Base-by-base conservation (phyloP, 2,113 vertebrate species). In the Seriola aureovittata region DNA sequence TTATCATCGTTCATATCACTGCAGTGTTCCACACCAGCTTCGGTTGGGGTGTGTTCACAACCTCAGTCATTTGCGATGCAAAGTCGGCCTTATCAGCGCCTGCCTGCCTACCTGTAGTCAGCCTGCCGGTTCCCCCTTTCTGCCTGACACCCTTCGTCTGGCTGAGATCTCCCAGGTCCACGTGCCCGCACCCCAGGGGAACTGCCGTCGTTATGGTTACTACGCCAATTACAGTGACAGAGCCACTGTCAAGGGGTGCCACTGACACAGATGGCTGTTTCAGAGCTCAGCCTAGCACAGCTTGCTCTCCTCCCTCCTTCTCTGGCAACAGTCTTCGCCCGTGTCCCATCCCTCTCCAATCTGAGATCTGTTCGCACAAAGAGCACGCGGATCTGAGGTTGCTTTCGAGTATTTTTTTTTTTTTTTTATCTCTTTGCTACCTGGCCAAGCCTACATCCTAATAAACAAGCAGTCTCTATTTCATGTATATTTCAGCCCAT, bases 21-120 rank as follows among this genome's bases (percentile, higher is more conserved):
- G 38, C 57, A 40, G 21, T 57, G 48, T 50, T 71, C 72, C 34
- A 25, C 13, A 75, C 46, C 17, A 19, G 63, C 79, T 72, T 23
- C 50, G 36, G 78, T 67, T 77, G 38, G 42, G 44, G 57, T 1
- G 38, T 67, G 77, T 85, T 85, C 77, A 86, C 73, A 72, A 71
- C 78, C 82, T 66, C 76, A 62, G 29, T 60, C 85, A 91, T 92
- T 93, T 91, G 88, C 90, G 91, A 90, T 91, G 90, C 90, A 92
- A 91, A 92, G 71, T 50, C 11, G 8, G 59, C 46, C 69, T 91
- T 87, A 92, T 92, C 92, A 62, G 70, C 9, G 69, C 14, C 44
- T 76, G 89, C 71, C 57, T 44, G 69, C 14, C 44, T 76, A 88
- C 71, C 57, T 44, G 84, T 23, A 62, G 67, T 71, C 63, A 21